These are phyloP conservation scores for Diadophis punctatus DNA, from an alignment of 2,113 vertebrate genomes.

Conservation along the genomic window DNA sequence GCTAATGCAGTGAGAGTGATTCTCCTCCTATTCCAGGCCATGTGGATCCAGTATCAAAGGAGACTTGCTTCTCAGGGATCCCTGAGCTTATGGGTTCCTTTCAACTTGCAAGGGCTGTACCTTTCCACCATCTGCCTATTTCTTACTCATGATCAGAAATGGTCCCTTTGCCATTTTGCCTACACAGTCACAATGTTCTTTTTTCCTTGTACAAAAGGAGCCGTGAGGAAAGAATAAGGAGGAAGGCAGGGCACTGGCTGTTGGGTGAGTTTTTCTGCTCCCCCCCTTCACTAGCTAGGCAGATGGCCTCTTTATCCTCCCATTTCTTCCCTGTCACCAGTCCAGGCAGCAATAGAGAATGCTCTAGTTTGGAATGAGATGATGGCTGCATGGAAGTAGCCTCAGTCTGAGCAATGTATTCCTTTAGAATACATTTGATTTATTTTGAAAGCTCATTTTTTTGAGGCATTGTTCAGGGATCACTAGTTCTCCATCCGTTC, in stretches of 20 bases:
- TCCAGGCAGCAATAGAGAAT: not conserved
- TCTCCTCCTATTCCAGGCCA: not conserved
- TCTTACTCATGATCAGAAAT: not conserved
- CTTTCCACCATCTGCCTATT: not conserved
- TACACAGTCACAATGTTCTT: not conserved
- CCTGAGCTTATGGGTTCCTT: not conserved
- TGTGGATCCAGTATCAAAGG: not conserved
- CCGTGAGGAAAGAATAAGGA: not conserved
- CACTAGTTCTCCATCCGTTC: constrained; percentile 26
- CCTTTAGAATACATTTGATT: not conserved
- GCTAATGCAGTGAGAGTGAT: not conserved
- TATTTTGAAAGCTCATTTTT: not conserved
- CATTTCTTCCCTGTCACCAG: not conserved
- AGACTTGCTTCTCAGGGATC: not conserved
- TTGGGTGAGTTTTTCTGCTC: not conserved
- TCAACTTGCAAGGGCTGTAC: not conserved
- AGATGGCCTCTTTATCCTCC: not conserved
- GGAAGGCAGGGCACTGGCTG: not conserved
- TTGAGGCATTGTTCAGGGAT: constrained; percentile 30
- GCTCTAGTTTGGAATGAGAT: not conserved
- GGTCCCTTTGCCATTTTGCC: not conserved
- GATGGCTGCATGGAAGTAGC: not conserved
- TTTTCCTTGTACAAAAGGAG: not conserved
- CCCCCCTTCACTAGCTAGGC: not conserved
- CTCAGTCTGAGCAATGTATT: not conserved